These are phyloP conservation scores for Caenorhabditis doughertyi DNA, from an alignment of 2,888 invertebrate species.

Conservation along the genomic window DNA sequence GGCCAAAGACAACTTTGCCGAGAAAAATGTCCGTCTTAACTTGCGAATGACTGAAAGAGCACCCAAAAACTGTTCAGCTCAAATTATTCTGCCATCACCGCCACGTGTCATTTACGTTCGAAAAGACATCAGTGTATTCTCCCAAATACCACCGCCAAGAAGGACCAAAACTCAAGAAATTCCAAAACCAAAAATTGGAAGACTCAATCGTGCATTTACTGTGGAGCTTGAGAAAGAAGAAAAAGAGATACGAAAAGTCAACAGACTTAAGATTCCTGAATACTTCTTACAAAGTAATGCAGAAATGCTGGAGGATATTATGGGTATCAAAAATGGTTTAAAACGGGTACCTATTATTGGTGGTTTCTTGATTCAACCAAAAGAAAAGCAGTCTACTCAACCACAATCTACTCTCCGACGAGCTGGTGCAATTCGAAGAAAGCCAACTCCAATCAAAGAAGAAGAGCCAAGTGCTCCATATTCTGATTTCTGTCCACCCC, in stretches of 20 bases:
- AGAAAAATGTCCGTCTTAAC: conserved; percentile 78
- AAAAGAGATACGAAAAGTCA: conserved; percentile 68
- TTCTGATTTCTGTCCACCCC: conserved; percentile 64
- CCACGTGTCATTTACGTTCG: conserved; percentile 65
- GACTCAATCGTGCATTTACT: conserved; percentile 69
- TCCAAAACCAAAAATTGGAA: conserved; percentile 65
- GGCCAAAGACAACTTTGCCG: conserved; percentile 66
- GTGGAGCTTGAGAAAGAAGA: conserved; percentile 64
- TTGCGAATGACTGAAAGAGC: conserved; percentile 78
- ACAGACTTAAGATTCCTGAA: conserved; percentile 72
- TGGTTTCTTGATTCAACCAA: conserved; percentile 65
- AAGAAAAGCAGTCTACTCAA: conserved; percentile 43
- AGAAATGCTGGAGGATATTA: conserved; percentile 69
- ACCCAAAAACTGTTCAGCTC: conserved; percentile 64
- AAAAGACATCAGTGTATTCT: conserved; percentile 62
- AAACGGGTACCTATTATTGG: conserved; percentile 71
- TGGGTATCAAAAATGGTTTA: conserved; percentile 67
- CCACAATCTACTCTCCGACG: conserved; percentile 61
- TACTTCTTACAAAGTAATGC: conserved; percentile 71
- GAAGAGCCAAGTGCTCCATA: conserved; percentile 60
- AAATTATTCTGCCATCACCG: conserved; percentile 68
- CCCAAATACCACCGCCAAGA: conserved; percentile 41
- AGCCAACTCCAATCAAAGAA: conserved; percentile 61
- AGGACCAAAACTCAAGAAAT: conserved; percentile 64
- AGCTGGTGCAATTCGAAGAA: conserved; percentile 67